These are phyloP conservation scores for Psephotus haematonotus DNA, from an alignment of 2,113 vertebrate genomes.

Conservation along the genomic window DNA sequence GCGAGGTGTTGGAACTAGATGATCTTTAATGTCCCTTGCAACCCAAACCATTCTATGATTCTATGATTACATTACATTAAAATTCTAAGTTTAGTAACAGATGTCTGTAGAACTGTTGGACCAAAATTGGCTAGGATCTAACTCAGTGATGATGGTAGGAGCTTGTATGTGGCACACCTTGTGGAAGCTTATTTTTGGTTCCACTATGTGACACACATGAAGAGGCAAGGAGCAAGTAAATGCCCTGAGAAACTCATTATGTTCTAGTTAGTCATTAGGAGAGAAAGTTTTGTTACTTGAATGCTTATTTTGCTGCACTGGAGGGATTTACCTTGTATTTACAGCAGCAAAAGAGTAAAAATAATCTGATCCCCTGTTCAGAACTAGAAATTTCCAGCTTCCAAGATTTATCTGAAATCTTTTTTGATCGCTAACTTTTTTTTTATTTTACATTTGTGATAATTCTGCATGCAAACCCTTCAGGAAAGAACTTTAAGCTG, in stretches of 20 bases:
- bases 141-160: accelerated
- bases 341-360: background rate
- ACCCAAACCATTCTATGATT: background rate
- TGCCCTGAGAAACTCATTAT: background rate
- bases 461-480: background rate
- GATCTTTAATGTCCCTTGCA: background rate
- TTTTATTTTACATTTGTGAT: background rate
- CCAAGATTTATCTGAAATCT: background rate
- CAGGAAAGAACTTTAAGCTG: background rate
- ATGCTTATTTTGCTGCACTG: background rate
- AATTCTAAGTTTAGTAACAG: background rate
- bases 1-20: background rate
- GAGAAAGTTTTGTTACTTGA: background rate
- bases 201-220: background rate
- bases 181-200: background rate
- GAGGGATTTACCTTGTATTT: background rate
- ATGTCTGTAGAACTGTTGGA: background rate
- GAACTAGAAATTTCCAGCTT: background rate
- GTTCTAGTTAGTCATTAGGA: background rate
- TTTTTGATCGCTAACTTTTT: background rate
- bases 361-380: background rate
- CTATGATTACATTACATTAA: background rate
- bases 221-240: background rate
- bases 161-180: background rate
- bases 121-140: background rate